phyloP scores from a whole-genome alignment of 2,113 vertebrate genomes.

The Collichthys lucidus region DNA sequence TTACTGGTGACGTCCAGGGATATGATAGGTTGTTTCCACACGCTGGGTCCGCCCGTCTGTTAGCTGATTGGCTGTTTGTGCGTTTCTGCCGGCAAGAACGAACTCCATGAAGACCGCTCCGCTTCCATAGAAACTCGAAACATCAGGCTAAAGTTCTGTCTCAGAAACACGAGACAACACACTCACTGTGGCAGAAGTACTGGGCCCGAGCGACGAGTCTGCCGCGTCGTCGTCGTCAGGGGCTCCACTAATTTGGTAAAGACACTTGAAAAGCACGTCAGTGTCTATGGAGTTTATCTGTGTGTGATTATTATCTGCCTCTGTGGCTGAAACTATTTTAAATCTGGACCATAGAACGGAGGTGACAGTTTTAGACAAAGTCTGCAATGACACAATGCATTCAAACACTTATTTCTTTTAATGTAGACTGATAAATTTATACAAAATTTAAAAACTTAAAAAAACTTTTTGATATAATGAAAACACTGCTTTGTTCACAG shows the following conservation, averaged over 20 bases:
- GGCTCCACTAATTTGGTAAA: neutral
- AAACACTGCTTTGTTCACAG: neutral
- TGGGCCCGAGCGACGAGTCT: no score
- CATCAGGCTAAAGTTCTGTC: no score
- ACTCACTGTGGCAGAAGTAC: no score
- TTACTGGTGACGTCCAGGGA: no score
- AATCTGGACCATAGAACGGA: neutral
- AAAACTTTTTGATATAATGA: neutral
- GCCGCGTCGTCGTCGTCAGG: no score
- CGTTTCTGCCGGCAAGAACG: no score
- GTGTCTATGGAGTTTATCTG: neutral
- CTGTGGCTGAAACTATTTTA: neutral
- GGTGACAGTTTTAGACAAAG: neutral
- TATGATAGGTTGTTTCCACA: no score
- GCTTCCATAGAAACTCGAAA: no score
- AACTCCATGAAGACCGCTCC: no score
- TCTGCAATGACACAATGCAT: constrained; percentile 4
- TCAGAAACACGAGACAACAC: no score
- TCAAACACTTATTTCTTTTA: neutral
- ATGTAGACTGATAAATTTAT: neutral
- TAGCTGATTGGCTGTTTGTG: no score
- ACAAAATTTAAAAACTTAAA: neutral
- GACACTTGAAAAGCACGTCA: neutral
- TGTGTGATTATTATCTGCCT: neutral
- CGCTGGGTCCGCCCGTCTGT: no score